Percentiles rank a stretch among this genome's conserved stretches.
Conservation (phyloP, 2,113 vertebrate genomes). For the Tylochromis polylepis region DNA sequence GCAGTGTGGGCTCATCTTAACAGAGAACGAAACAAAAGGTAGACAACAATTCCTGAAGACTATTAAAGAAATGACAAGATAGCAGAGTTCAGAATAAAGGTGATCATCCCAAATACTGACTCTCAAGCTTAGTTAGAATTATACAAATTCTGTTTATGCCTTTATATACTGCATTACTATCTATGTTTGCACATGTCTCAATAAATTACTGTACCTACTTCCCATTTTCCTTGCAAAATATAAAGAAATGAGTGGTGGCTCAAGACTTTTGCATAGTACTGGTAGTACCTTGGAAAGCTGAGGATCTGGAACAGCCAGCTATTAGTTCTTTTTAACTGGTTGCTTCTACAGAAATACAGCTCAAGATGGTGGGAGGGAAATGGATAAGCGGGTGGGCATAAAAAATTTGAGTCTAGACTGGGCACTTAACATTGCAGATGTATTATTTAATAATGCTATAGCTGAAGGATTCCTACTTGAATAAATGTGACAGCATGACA, state of each 20-base stretch:
- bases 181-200: not conserved
- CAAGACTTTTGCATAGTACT: not conserved
- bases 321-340: not conserved
- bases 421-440: not conserved
- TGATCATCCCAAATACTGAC: not conserved
- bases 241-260: not conserved
- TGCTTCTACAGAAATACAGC: not conserved
- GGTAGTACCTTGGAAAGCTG: not conserved
- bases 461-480: not conserved
- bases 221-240: too few species aligned
- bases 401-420: not conserved
- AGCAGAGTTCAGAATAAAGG: not conserved
- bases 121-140: not conserved
- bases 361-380: not conserved
- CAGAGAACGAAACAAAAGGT: not conserved
- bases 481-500: not conserved
- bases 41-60: not conserved
- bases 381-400: not conserved
- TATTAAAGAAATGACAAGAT: not conserved
- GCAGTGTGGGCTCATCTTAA: not conserved
- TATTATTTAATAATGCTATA: not conserved
- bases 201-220: not conserved
- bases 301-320: not conserved
- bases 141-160: not conserved
- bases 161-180: not conserved